Conservation (phyloP, 2,113 vertebrate species). For the Thalassarche chlororhynchos region DNA sequence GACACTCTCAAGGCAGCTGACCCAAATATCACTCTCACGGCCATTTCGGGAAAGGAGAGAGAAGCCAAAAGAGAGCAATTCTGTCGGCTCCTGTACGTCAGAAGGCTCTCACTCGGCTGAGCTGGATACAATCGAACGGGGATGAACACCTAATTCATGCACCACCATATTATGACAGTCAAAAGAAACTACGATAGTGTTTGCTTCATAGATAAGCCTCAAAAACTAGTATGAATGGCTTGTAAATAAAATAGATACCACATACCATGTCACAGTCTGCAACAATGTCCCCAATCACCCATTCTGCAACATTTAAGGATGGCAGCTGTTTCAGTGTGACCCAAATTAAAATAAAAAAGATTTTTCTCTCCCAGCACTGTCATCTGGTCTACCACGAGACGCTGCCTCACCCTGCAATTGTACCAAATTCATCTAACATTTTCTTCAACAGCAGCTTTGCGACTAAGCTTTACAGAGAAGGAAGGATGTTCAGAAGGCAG, state of each 20-base stretch:
- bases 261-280: neutral
- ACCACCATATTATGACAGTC: neutral
- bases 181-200: neutral
- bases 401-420: neutral
- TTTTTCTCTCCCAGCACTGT: neutral
- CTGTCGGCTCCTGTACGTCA: conserved; percentile 5
- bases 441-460: neutral
- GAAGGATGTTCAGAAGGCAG: neutral
- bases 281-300: neutral
- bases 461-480: neutral
- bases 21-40: conserved; percentile 45
- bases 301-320: neutral
- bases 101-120: neutral
- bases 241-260: neutral
- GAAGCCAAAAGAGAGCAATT: conserved; percentile 26
- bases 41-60: neutral
- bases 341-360: neutral
- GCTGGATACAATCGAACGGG: neutral
- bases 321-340: neutral
- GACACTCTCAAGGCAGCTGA: conserved; percentile 43
- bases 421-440: fast-evolving
- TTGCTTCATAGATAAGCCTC: neutral
- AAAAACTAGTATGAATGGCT: neutral
- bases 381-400: neutral
- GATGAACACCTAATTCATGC: neutral